Percentiles rank a stretch among this genome's conserved stretches.
Evolutionary conservation across 2,888 invertebrate genomes (phyloP).

Genomic region (Diogma glabrata): DNA sequence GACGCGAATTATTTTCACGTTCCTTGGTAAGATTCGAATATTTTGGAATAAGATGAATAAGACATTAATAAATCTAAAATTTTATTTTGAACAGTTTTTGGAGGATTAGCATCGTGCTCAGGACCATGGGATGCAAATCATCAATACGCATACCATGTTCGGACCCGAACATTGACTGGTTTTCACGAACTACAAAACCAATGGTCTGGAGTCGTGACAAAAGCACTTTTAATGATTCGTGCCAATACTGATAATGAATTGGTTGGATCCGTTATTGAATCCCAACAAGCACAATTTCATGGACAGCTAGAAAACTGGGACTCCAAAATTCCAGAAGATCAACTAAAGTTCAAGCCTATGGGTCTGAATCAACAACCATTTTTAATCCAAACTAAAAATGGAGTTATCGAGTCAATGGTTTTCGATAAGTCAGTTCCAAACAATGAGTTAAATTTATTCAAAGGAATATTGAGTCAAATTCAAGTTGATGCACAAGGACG

Average conservation of each 20-base stretch:
- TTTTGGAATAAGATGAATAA: no score
- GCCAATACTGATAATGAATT: conserved; percentile 39
- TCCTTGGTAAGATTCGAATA: no score
- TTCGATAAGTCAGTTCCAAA: conserved; percentile 43
- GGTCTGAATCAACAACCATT: conserved; percentile 46
- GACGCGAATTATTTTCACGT: no score
- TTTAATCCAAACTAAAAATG: conserved; percentile 47
- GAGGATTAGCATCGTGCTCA: no score
- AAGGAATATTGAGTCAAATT: conserved; percentile 54
- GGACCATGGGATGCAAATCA: conserved; percentile 47
- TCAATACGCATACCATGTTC: conserved; percentile 46
- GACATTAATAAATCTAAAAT: no score
- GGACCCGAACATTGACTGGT: conserved; percentile 46
- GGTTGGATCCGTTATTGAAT: conserved; percentile 38
- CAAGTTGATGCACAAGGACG: conserved; percentile 53
- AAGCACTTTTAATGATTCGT: conserved; percentile 43
- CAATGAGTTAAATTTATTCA: conserved; percentile 56
- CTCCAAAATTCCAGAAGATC: conserved; percentile 36
- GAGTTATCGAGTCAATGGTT: conserved; percentile 45
- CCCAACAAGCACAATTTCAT: conserved; percentile 44
- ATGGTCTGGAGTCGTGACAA: conserved; percentile 43
- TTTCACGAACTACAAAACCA: conserved; percentile 44
- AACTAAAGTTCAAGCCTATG: conserved; percentile 43
- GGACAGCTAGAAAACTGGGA: conserved; percentile 41
- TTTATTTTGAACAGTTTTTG: no score